Base-by-base conservation (phyloP, 1,140 invertebrate species). In the Drosophila pallidifrons region DNA sequence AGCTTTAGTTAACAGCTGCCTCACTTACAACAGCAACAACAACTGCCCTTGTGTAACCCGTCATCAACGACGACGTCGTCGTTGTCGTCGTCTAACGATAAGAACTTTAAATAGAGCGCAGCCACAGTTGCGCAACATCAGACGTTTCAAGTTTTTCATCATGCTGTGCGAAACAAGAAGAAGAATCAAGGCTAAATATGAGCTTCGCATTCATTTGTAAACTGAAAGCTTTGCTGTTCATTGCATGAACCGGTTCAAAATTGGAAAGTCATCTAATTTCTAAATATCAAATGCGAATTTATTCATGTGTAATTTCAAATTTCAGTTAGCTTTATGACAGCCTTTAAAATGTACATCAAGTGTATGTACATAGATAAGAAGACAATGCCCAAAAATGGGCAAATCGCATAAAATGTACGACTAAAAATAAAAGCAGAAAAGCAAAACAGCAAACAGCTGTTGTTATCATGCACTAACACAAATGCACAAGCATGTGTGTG, bases 401-500 rank as follows among this genome's bases (percentile, higher is more conserved):
- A 73, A 60, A 28, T 8, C 13, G 20, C 60, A 25, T 52, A 52
- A 52, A 45, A 68, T 52, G 46, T 2, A 15, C 41, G 32, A 47
- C 75, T 46, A 43, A 43, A 81, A 74, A 73, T 49, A 57, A 70
- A 63, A 43, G 45, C 45, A 65, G 45, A 67, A 75, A 72, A 25
- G 20, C 32, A 71, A 38, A 64, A 64, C 75, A 67, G 43, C 45
- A 49, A 81, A 82, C 77, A 82, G 59, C 77, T 78, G 81, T 59
- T 47, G 67, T 64, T 69, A 73, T 70, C 66, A 45, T 15, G 15
- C 15, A 35, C 13, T 43, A 10, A 66, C 11, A 61, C 25, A 38
- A 13, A 49, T 32, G 13, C 16, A 55, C 20, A 25, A 20, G 20
- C 20, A 20, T 20, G 20, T 25, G 20, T 55, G 13, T 16, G 30